These are phyloP conservation scores for Agriotes lineatus DNA, from an alignment of 2,888 invertebrate species.

Conservation along the genomic window DNA sequence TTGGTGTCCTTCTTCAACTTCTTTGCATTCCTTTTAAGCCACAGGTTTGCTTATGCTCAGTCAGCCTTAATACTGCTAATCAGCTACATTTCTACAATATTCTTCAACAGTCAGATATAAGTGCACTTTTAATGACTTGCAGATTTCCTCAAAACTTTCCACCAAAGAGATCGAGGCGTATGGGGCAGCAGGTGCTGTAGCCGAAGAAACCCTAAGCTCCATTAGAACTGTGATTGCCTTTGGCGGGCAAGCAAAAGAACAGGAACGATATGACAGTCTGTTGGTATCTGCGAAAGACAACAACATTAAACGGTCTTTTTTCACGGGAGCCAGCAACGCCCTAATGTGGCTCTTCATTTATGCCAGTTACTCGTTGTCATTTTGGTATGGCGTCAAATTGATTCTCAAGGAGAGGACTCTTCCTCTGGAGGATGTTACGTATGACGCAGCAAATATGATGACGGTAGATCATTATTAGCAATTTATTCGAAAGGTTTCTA, in stretches of 20 bases:
- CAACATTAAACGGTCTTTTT: constrained; percentile 79
- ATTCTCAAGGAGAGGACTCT: constrained; percentile 73
- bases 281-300: constrained; percentile 73
- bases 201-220: constrained; percentile 82
- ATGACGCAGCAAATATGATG: constrained; percentile 78
- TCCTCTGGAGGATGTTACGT: constrained; percentile 60
- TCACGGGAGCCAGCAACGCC: constrained; percentile 77
- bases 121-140: constrained; percentile 6
- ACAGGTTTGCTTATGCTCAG: too few relatives aligned
- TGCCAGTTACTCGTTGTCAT: constrained; percentile 78
- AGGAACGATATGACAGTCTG: constrained; percentile 74
- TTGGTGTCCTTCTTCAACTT: neutral
- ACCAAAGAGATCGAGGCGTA: constrained; percentile 79
- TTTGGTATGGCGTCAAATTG: constrained; percentile 84
- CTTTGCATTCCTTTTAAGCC: neutral
- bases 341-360: constrained; percentile 84
- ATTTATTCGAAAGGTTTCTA: neutral
- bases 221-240: constrained; percentile 85
- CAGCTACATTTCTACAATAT: neutral
- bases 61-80: too few relatives aligned
- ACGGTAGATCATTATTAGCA: constrained; percentile 73
- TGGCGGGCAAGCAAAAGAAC: constrained; percentile 80
- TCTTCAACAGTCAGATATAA: neutral
- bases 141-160: constrained; percentile 74
- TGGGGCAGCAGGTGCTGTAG: constrained; percentile 80